These are phyloP conservation scores for Erebia palarica DNA, from an alignment of 2,888 invertebrate genomes.

Conservation along the genomic window DNA sequence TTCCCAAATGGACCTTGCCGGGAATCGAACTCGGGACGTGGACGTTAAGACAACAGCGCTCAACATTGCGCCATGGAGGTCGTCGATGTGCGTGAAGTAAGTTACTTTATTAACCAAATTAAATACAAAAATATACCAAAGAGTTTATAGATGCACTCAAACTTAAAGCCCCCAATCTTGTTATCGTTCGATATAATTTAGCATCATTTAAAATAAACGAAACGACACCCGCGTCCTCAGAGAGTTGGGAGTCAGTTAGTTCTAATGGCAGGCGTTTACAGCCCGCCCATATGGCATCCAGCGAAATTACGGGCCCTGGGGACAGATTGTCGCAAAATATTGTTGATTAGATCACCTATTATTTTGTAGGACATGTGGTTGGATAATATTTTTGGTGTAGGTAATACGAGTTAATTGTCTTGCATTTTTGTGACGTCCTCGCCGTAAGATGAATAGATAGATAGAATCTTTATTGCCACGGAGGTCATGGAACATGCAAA, in stretches of 20 bases:
- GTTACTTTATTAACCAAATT: neutral
- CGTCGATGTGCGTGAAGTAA: no score
- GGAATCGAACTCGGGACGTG: no score
- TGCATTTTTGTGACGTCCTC: no score
- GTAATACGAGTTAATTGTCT: neutral
- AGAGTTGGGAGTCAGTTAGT: slow-evolving; percentile 49
- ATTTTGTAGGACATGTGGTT: slow-evolving; percentile 18
- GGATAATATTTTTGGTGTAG: slow-evolving; percentile 19
- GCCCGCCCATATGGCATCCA: slow-evolving; percentile 63
- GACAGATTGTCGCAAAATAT: slow-evolving; percentile 41
- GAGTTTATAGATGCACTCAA: no score
- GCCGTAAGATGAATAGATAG: no score
- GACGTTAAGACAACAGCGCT: no score
- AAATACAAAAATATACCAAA: neutral
- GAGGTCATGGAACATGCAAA: no score
- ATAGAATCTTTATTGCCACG: no score
- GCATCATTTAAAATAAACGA: slow-evolving; percentile 72
- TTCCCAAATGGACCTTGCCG: no score
- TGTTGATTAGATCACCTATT: slow-evolving; percentile 39
- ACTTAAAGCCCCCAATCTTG: slow-evolving; percentile 16
- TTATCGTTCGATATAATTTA: slow-evolving; percentile 56
- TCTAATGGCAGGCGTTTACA: slow-evolving; percentile 68
- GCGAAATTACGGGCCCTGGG: slow-evolving; percentile 38
- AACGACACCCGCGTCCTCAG: slow-evolving; percentile 55
- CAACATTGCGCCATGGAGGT: no score